These are phyloP conservation scores for Pediacus dermestoides DNA, from an alignment of 2,888 invertebrate genomes.

Conservation along the genomic window DNA sequence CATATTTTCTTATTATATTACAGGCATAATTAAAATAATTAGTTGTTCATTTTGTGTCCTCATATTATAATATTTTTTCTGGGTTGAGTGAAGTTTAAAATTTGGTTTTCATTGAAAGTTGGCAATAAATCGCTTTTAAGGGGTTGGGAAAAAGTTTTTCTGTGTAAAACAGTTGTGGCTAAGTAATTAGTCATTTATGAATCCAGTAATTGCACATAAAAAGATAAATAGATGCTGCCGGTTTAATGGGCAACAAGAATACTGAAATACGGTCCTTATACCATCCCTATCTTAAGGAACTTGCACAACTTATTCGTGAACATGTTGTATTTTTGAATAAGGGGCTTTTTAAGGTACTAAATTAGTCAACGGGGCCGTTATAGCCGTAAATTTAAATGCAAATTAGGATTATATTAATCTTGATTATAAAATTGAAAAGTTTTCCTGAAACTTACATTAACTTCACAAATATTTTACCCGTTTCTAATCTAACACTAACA, in stretches of 20 bases:
- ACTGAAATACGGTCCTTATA: constrained; percentile 36
- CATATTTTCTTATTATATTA: too few relatives aligned
- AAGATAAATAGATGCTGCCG: constrained; percentile 49
- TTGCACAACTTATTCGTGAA: constrained; percentile 25
- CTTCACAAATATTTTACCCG: too few relatives aligned
- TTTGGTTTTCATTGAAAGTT: too few relatives aligned
- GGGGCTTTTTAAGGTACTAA: constrained; percentile 44
- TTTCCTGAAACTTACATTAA: constrained; percentile 16
- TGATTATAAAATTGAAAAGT: constrained; percentile 43
- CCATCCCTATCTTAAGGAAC: constrained; percentile 30
- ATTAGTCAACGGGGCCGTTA: constrained; percentile 43
- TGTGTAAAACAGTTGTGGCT: constrained; percentile 43
- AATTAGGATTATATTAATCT: constrained; percentile 45
- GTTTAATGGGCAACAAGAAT: constrained; percentile 40
- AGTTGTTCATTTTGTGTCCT: too few relatives aligned
- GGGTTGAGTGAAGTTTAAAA: too few relatives aligned
- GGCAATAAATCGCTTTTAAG: constrained; percentile 42
- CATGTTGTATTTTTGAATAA: constrained; percentile 34
- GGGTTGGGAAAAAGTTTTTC: constrained; percentile 40
- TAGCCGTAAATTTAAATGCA: constrained; percentile 43
- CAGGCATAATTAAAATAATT: too few relatives aligned
- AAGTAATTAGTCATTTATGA: constrained; percentile 51
- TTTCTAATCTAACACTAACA: too few relatives aligned
- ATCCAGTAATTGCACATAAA: constrained; percentile 51
- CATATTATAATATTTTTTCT: too few relatives aligned